Evolutionary conservation across 2,113 vertebrate species (phyloP).

Genomic region (Protomyctophum bolini): DNA sequence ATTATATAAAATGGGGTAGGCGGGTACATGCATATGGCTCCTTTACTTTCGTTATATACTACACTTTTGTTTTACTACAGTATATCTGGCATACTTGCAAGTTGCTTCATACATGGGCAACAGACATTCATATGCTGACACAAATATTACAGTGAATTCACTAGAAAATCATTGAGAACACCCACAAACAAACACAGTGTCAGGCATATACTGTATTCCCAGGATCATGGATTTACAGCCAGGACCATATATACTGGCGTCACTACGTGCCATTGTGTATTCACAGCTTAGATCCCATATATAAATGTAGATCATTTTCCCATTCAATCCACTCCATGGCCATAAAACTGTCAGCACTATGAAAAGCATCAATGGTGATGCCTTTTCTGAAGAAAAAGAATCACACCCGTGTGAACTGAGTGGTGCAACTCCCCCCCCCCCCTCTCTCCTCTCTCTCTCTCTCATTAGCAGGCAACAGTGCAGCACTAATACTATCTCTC

Average conservation of each 20-base stretch:
- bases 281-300: too few relatives aligned
- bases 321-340: slow-evolving; percentile 14
- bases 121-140: slow-evolving; percentile 22
- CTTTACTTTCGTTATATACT: neutral
- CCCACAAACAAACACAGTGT: too few relatives aligned
- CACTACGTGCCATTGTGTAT: too few relatives aligned
- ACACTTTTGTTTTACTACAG: slow-evolving; percentile 18
- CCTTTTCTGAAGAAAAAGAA: slow-evolving; percentile 18
- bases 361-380: slow-evolving; percentile 33
- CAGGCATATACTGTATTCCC: too few relatives aligned
- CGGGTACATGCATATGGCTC: slow-evolving; percentile 10
- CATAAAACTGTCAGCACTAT: slow-evolving; percentile 32
- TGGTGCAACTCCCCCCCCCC: too few relatives aligned
- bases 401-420: too few relatives aligned
- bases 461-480: too few relatives aligned
- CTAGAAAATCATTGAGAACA: too few relatives aligned
- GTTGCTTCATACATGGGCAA: neutral
- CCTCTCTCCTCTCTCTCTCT: too few relatives aligned
- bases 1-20: slow-evolving; percentile 55
- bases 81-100: slow-evolving; percentile 29
- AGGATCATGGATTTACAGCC: too few relatives aligned
- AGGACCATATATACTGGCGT: too few relatives aligned
- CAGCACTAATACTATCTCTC: neutral
- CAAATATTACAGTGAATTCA: too few relatives aligned
- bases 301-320: neutral